Conservation (phyloP, 2,113 vertebrate genomes). For the Dasyornis broadbenti region DNA sequence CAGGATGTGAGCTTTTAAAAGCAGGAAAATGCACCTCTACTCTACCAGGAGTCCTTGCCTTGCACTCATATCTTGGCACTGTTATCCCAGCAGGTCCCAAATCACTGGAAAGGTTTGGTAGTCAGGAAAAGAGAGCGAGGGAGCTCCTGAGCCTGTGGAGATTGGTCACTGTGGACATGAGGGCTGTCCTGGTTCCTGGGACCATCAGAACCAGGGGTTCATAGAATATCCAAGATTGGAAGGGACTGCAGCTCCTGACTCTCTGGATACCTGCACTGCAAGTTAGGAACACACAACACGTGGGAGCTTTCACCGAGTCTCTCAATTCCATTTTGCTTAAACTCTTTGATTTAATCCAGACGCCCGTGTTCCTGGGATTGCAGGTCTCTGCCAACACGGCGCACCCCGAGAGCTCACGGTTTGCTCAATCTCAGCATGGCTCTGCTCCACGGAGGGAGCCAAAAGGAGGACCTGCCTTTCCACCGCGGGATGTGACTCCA, state of each 20-base stretch:
- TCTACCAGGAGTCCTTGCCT: not conserved
- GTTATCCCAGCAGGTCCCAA: not conserved
- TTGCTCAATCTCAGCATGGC: not conserved
- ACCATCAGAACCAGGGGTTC: not conserved
- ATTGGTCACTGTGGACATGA: not conserved
- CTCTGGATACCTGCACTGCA: not conserved
- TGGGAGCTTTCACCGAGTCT: fast-evolving
- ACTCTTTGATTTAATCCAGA: not conserved
- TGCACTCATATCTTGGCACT: not conserved
- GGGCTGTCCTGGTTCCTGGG: not conserved
- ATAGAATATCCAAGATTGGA: not conserved
- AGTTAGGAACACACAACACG: fast-evolving
- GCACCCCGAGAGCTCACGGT: not conserved
- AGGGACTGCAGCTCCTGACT: not conserved
- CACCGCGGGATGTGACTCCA: fast-evolving
- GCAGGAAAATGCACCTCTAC: not conserved
- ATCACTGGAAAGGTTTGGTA: not conserved
- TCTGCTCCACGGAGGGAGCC: not conserved
- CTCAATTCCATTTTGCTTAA: not conserved
- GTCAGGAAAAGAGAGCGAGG: not conserved
- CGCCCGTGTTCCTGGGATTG: not conserved
- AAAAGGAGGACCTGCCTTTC: not conserved
- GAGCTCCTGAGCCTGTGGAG: not conserved
- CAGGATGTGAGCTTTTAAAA: not conserved
- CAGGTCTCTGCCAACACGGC: not conserved